A percentile compares a stretch with the other conserved stretches of the same genome.
These are phyloP conservation scores for Platalea minor DNA, from an alignment of 2,797 vertebrate genomes.

Conservation along the genomic window DNA sequence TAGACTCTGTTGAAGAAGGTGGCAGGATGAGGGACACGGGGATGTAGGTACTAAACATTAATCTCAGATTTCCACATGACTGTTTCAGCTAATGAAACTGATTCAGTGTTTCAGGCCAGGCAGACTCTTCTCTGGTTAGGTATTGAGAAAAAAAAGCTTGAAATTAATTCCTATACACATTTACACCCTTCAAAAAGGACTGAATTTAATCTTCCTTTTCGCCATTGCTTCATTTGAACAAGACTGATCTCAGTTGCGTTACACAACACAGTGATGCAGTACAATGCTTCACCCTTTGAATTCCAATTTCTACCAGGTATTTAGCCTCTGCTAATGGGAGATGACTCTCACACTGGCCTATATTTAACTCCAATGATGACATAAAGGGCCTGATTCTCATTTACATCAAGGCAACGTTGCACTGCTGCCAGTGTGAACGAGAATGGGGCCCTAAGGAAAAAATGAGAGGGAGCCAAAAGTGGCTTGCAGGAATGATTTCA, in stretches of 20 bases:
- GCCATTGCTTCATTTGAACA: background rate
- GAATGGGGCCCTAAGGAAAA: background rate
- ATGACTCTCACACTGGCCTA: background rate
- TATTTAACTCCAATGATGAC: background rate
- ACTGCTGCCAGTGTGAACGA: background rate
- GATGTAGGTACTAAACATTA: background rate
- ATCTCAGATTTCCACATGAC: background rate
- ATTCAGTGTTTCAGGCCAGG: background rate
- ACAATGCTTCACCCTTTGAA: background rate
- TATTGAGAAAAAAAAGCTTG: background rate
- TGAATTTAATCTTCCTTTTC: background rate
- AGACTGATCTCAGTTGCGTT: background rate
- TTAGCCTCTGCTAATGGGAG: background rate
- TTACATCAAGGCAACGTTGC: background rate
- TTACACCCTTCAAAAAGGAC: background rate
- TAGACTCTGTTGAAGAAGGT: background rate
- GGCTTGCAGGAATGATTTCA: background rate
- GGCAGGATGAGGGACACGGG: background rate
- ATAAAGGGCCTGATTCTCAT: background rate
- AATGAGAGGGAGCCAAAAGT: background rate
- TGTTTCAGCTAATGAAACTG: constrained; percentile 4
- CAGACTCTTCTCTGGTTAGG: background rate
- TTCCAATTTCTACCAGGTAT: background rate
- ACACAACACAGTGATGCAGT: background rate
- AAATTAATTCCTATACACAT: background rate